Percentiles rank a stretch among this genome's conserved stretches.
These are phyloP conservation scores for Podargus strigoides DNA, from an alignment of 2,797 vertebrate genomes.

Conservation along the genomic window DNA sequence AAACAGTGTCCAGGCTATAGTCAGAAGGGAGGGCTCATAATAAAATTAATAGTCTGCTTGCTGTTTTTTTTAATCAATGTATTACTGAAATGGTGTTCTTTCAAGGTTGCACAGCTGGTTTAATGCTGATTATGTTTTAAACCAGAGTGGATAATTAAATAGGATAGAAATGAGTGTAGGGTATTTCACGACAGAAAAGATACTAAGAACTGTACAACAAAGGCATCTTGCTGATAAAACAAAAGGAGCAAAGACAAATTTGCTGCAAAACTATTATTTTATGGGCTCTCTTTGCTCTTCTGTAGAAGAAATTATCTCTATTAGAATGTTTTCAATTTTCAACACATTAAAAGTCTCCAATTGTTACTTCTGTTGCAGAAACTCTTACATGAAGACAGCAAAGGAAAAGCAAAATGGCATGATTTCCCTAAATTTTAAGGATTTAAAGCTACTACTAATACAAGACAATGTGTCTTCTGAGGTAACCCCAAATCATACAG, in stretches of 20 bases:
- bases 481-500: neutral
- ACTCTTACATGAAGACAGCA: neutral
- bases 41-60: conserved; percentile 69
- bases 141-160: conserved; percentile 72
- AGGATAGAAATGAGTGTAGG: conserved; percentile 52
- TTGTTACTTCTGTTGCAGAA: neutral
- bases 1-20: conserved; percentile 1
- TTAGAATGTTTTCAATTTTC: conserved; percentile 1
- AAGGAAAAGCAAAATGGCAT: neutral
- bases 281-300: neutral
- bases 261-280: conserved; percentile 29
- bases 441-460: neutral
- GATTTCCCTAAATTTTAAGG: neutral
- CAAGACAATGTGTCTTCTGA: neutral
- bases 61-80: conserved; percentile 41
- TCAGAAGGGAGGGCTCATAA: conserved; percentile 51
- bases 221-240: conserved; percentile 41
- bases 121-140: conserved; percentile 74
- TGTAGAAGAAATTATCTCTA: neutral
- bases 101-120: conserved; percentile 73
- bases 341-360: neutral
- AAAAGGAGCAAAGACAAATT: conserved; percentile 19
- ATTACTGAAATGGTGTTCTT: conserved; percentile 68
- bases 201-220: conserved; percentile 56
- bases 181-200: conserved; percentile 61